These are phyloP conservation scores for Trachemys scripta DNA, from an alignment of 2,113 vertebrate species.

Conservation along the genomic window DNA sequence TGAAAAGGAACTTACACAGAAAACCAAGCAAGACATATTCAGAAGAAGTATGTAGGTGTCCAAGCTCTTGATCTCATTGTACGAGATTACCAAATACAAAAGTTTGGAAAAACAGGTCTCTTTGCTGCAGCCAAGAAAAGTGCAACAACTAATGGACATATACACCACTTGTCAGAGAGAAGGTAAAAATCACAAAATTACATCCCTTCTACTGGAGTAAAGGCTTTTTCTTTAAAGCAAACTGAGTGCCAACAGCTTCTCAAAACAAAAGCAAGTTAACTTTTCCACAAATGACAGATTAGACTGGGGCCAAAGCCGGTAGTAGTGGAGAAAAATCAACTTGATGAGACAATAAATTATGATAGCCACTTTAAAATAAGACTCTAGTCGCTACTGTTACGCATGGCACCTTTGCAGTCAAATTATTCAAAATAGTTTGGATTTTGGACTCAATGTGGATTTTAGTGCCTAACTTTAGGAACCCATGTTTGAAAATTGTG, in stretches of 20 bases:
- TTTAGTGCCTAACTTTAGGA: not conserved
- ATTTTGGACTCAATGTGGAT: not conserved
- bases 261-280: not conserved
- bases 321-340: not conserved
- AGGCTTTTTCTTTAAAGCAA: not conserved
- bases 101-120: not conserved
- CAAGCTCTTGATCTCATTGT: not conserved
- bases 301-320: not conserved
- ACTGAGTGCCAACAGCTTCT: not conserved
- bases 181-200: accelerated
- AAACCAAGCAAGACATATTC: not conserved
- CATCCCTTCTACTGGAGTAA: not conserved
- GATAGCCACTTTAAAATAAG: accelerated
- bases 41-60: not conserved
- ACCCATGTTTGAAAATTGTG: not conserved
- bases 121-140: not conserved
- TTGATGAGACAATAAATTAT: not conserved
- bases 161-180: not conserved
- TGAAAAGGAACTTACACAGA: not conserved
- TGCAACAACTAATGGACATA: not conserved
- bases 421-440: not conserved
- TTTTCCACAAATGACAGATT: not conserved
- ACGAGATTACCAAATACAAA: not conserved
- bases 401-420: not conserved
- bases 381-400: not conserved